These are phyloP conservation scores for Todus mexicanus DNA, from an alignment of 2,797 vertebrate genomes.

Conservation along the genomic window DNA sequence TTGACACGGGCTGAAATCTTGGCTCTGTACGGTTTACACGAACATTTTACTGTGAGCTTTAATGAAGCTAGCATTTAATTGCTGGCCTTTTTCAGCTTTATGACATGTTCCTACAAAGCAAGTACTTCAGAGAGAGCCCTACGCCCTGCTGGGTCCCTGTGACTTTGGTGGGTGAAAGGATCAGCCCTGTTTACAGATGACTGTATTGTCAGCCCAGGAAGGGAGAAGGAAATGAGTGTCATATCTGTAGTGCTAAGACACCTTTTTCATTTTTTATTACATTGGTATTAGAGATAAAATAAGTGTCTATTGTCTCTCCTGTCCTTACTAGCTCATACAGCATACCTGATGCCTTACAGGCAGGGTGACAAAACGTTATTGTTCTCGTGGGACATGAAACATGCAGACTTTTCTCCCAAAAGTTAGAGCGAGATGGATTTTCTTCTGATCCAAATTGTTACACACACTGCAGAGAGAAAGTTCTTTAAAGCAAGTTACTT, in stretches of 20 bases:
- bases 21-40: not conserved
- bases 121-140: not conserved
- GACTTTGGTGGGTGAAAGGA: not conserved
- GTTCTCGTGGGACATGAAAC: rapidly evolving
- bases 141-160: not conserved
- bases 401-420: not conserved
- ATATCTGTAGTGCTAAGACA: not conserved
- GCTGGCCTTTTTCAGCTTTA: not conserved
- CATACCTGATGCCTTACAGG: not conserved
- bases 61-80: not conserved
- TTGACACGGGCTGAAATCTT: not conserved
- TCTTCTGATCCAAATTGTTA: not conserved
- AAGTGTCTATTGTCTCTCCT: not conserved
- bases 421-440: not conserved
- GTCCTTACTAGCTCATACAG: not conserved
- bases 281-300: not conserved
- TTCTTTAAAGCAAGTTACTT: not conserved
- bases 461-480: not conserved
- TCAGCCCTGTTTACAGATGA: not conserved
- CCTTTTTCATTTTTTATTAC: not conserved
- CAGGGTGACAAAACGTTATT: not conserved
- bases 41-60: not conserved
- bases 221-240: not conserved
- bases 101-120: not conserved
- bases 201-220: not conserved